phyloP scores from a whole-genome alignment of 1,140 invertebrate genomes.

The Macrobrachium nipponense region DNA sequence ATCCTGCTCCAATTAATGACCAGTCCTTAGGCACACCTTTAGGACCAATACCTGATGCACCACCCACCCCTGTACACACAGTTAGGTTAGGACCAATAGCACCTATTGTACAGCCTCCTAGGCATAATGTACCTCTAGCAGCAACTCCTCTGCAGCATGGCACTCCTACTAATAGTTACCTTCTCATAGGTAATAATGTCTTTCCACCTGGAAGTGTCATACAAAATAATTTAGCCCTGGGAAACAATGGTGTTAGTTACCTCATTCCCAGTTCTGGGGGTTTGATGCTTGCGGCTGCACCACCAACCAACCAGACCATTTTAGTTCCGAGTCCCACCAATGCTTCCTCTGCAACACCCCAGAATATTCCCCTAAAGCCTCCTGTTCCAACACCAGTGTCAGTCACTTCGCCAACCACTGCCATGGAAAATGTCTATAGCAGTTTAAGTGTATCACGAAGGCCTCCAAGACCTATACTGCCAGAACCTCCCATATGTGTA shows the following conservation, averaged over 20 bases:
- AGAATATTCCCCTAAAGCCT: constrained; percentile 29
- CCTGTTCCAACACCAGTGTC: constrained; percentile 27
- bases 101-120: constrained; percentile 40
- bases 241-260: constrained; percentile 48
- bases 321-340: constrained; percentile 40
- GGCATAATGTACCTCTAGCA: constrained; percentile 40
- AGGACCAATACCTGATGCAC: constrained; percentile 22
- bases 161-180: constrained; percentile 35
- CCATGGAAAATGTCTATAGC: constrained; percentile 33
- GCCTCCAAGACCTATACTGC: constrained; percentile 20
- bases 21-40: constrained; percentile 26
- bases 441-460: constrained; percentile 9
- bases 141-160: constrained; percentile 35
- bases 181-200: constrained; percentile 51
- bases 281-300: constrained; percentile 43
- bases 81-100: constrained; percentile 34
- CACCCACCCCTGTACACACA: constrained; percentile 30
- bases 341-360: constrained; percentile 13
- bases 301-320: constrained; percentile 43
- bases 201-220: constrained; percentile 53
- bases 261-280: constrained; percentile 53
- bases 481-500: constrained; percentile 27
- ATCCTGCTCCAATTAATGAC: constrained; percentile 13
- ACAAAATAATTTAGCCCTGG: constrained; percentile 41
- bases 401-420: constrained; percentile 9